Conservation (phyloP, 2,797 vertebrate genomes). For the Pangasius mekongensis region DNA sequence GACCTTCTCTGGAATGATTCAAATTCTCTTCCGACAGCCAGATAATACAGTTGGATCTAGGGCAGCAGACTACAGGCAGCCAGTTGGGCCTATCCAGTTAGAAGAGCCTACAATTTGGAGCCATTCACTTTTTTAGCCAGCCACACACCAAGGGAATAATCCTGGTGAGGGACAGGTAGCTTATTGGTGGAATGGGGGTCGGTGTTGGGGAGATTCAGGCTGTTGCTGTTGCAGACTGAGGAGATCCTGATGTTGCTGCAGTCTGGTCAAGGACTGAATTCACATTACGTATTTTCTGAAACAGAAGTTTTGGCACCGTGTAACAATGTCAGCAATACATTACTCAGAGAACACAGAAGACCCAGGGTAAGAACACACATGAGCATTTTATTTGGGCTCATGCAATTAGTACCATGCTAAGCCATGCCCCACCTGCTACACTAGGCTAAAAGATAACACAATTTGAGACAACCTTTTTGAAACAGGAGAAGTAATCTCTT, state of each 20-base stretch:
- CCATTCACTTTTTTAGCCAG: background rate
- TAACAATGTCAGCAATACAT: background rate
- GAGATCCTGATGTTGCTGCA: background rate
- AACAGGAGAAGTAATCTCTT: too few relatives aligned
- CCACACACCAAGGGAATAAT: background rate
- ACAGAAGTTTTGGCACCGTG: background rate
- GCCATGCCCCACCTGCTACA: background rate
- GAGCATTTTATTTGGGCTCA: background rate
- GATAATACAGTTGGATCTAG: background rate
- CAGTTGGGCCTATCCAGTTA: background rate
- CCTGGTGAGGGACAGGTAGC: background rate
- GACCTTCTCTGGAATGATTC: background rate
- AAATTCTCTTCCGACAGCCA: background rate
- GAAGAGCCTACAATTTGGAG: background rate
- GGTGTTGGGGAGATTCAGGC: background rate
- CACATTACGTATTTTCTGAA: background rate
- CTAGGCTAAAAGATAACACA: background rate
- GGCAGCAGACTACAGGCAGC: background rate
- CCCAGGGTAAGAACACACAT: background rate
- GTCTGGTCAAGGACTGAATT: background rate
- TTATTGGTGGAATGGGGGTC: background rate
- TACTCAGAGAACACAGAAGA: background rate
- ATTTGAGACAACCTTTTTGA: background rate
- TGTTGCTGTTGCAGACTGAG: background rate
- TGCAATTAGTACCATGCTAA: background rate